phyloP scores from a whole-genome alignment of 2,888 invertebrate species.

The Phrixothrix hirtus region DNA sequence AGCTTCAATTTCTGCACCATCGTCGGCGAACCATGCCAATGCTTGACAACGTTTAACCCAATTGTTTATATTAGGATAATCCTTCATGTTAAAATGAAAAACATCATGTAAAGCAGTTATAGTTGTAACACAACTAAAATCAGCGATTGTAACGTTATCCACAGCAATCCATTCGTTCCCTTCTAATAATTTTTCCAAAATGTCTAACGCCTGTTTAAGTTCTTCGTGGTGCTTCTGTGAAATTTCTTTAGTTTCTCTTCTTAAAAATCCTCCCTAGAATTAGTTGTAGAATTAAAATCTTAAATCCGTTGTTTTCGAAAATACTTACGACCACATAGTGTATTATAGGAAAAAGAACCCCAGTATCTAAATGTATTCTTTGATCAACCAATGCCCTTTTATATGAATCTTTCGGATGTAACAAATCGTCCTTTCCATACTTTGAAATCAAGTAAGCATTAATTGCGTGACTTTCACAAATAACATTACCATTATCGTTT shows the following conservation, averaged over 20 bases:
- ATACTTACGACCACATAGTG: background rate
- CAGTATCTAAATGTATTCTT: constrained; percentile 5
- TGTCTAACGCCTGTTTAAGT: background rate
- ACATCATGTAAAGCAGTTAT: constrained; percentile 1
- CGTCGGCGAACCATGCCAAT: no score
- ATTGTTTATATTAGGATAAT: no score
- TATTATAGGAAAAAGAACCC: constrained; percentile 2
- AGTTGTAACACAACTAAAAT: background rate
- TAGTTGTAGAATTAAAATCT: background rate
- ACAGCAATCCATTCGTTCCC: constrained; percentile 1
- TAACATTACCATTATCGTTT: no score
- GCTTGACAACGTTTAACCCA: no score
- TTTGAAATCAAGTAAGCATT: constrained; percentile 2
- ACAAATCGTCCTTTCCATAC: constrained; percentile 2
- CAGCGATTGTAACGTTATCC: background rate
- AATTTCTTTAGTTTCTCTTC: background rate
- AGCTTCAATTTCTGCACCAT: no score
- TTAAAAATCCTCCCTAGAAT: constrained; percentile 3
- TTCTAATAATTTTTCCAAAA: constrained; percentile 1
- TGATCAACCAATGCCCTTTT: constrained; percentile 2
- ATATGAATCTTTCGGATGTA: background rate
- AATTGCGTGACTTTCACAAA: constrained; percentile 6
- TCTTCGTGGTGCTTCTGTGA: background rate
- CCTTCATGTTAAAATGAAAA: no score
- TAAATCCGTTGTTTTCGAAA: background rate